Base-by-base conservation (phyloP, 2,797 vertebrate species). In the Eupleurogrammus muticus region DNA sequence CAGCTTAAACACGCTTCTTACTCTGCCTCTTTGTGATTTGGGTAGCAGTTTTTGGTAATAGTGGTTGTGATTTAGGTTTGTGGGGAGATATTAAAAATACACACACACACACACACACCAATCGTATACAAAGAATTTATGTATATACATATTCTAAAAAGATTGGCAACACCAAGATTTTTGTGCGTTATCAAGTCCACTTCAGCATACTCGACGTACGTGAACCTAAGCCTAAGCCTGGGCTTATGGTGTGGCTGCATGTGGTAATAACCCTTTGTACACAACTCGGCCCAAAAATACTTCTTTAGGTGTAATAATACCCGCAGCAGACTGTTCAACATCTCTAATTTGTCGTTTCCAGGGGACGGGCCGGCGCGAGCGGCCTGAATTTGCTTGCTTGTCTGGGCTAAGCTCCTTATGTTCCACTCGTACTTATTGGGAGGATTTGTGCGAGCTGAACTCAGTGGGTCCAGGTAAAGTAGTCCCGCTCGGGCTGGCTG, bases 321-420 rank as follows among this genome's bases (percentile, higher is more conserved):
- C 91, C 91, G 87, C 90, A 92, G 90, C 90, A 85, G 91, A 88
- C 90, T 93, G 88, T 94, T 94, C 92, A 93, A 94, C 92, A 93
- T 94, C 91, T 93, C 89, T 93, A 93, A 94, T 94, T 94, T 93
- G 93, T 92, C 92, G 91, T 93, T 92, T 93, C 81, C 79, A 92
- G 75, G 71, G 82, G 86, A 93, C 50, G 83, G n/a, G 83, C 85
- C 61, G 56, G 40, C 75, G 60, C 86, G 85, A 89, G 87, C 82
- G 81, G 75, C 81, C 82, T 90, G 87, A 93, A 93, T 89, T 90
- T 86, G 89, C 82, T 90, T 86, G 92, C 82, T 90, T 86, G 92
- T 91, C 84, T 86, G 77, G 88, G 89, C 88, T 94, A 94, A 94
- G 93, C 94, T 94, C 79, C 93, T 95, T 94, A 94, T 87, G 88